Conservation (phyloP, 2,888 invertebrate species). For the Drosophila borborema region DNA sequence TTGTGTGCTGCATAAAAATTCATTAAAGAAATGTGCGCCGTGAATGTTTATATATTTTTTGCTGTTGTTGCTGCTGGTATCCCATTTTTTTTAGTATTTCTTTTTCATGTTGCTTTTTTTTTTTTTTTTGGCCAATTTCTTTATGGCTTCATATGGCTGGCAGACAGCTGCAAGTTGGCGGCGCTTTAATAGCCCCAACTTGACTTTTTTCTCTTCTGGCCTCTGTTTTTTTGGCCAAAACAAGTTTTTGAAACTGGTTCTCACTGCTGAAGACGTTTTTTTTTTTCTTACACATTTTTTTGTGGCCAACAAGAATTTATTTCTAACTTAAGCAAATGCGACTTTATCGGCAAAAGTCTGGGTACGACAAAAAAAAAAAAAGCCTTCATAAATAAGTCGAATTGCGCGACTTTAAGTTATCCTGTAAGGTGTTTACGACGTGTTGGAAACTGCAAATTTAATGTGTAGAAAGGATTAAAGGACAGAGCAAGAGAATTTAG, state of each 20-base stretch:
- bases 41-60: constrained; percentile 32
- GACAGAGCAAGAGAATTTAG: background rate
- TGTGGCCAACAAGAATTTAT: constrained; percentile 71
- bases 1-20: constrained; percentile 60
- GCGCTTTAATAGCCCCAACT: constrained; percentile 76
- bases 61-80: background rate
- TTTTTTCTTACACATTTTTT: constrained; percentile 31
- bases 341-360: constrained; percentile 65
- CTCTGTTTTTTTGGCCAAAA: constrained; percentile 70
- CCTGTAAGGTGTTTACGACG: constrained; percentile 25
- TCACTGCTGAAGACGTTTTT: constrained; percentile 56
- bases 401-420: constrained; percentile 44
- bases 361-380: constrained; percentile 9
- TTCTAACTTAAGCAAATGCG: constrained; percentile 79
- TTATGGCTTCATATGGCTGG: constrained; percentile 76
- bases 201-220: constrained; percentile 47
- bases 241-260: constrained; percentile 75
- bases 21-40: constrained; percentile 65
- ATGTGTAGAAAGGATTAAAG: background rate
- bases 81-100: constrained; percentile 17
- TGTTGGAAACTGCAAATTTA: background rate
- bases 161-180: constrained; percentile 75
- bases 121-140: constrained; percentile 60
- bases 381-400: constrained; percentile 30
- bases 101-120: constrained; percentile 4